phyloP scores from a whole-genome alignment of 1,140 invertebrate genomes.

The Drosophila kanapiae region DNA sequence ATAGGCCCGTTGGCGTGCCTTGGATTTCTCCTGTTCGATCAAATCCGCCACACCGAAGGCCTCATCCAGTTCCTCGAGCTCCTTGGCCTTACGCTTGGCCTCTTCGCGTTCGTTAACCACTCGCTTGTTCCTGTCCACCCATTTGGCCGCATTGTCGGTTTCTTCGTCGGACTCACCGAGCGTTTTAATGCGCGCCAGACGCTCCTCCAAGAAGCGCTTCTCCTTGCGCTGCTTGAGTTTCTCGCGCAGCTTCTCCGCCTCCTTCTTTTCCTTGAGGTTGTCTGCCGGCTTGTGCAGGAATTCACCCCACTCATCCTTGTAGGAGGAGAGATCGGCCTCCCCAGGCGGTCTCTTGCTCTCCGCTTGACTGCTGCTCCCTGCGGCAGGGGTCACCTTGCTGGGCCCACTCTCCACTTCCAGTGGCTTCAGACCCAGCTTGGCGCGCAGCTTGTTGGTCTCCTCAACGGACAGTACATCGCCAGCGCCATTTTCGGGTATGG shows the following conservation, averaged over 20 bases:
- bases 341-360: constrained; percentile 50
- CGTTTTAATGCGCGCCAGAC: constrained; percentile 88
- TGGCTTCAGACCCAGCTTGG: constrained; percentile 97
- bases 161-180: constrained; percentile 92
- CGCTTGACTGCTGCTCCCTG: constrained; percentile 34
- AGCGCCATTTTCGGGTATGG: constrained; percentile 85
- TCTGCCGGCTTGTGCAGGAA: constrained; percentile 97
- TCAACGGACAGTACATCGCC: constrained; percentile 92
- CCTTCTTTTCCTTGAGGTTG: constrained; percentile 91
- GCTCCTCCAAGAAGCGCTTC: constrained; percentile 92
- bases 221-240: constrained; percentile 92
- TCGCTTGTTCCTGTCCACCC: constrained; percentile 93
- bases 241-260: constrained; percentile 93
- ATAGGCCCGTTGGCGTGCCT: constrained; percentile 89
- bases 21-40: constrained; percentile 91
- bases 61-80: constrained; percentile 97
- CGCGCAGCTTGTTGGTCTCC: constrained; percentile 96
- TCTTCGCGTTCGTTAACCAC: constrained; percentile 93
- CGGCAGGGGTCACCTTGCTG: constrained; percentile 46
- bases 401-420: constrained; percentile 89
- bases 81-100: constrained; percentile 95
- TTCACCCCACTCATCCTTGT: constrained; percentile 94
- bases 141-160: constrained; percentile 90
- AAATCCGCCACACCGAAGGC: constrained; percentile 96
- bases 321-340: constrained; percentile 86